These are phyloP conservation scores for Clanis bilineata DNA, from an alignment of 2,888 invertebrate species.

Conservation along the genomic window DNA sequence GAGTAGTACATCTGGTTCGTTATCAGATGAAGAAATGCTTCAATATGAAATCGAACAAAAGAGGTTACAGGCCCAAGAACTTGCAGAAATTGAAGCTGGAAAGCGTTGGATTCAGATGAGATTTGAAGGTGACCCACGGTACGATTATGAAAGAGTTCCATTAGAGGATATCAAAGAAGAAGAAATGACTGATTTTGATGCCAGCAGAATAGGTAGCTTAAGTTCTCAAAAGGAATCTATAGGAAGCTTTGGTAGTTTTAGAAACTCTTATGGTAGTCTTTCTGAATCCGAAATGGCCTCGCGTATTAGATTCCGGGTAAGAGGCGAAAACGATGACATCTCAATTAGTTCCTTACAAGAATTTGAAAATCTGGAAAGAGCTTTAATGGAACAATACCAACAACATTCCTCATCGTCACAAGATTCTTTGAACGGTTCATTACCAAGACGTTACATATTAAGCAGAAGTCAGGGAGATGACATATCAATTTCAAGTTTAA, in stretches of 20 bases:
- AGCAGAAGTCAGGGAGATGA: constrained; percentile 92
- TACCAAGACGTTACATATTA: constrained; percentile 86
- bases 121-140: constrained; percentile 88
- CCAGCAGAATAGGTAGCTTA: constrained; percentile 88
- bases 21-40: constrained; percentile 83
- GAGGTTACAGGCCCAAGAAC: constrained; percentile 71
- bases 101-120: constrained; percentile 96
- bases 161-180: constrained; percentile 96
- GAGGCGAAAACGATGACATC: constrained; percentile 94
- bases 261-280: constrained; percentile 94
- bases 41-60: constrained; percentile 87
- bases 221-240: constrained; percentile 90
- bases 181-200: constrained; percentile 93
- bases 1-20: constrained; percentile 80
- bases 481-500: constrained; percentile 91
- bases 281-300: constrained; percentile 95
- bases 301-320: constrained; percentile 91
- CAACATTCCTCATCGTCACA: constrained; percentile 90
- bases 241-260: constrained; percentile 90
- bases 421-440: constrained; percentile 92
- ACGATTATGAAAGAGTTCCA: constrained; percentile 91
- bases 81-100: constrained; percentile 85
- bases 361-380: constrained; percentile 95
- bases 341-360: constrained; percentile 97
- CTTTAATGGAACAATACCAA: constrained; percentile 90